These are phyloP conservation scores for Conomelus anceps DNA, from an alignment of 2,888 invertebrate genomes.

Conservation along the genomic window DNA sequence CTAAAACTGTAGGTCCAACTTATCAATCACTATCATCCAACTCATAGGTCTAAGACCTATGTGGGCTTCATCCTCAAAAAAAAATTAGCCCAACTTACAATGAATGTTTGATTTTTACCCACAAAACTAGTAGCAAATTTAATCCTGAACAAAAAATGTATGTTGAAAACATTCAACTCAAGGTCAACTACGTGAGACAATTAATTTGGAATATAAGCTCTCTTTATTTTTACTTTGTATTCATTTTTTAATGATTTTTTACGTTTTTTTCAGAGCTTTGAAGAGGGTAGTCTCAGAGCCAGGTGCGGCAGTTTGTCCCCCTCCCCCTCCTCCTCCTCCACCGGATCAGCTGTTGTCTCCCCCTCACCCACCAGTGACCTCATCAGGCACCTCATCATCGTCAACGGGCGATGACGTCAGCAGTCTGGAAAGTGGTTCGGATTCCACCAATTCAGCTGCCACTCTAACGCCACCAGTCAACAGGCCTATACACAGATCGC, in stretches of 20 bases:
- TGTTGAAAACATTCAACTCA: not conserved
- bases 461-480: not conserved
- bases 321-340: constrained; percentile 66
- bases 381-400: not conserved
- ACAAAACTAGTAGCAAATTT: not conserved
- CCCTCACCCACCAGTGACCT: constrained; percentile 2
- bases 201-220: not conserved
- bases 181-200: not conserved
- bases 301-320: constrained; percentile 47
- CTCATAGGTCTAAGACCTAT: no score
- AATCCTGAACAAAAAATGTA: not conserved
- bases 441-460: not conserved
- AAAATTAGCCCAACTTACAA: no score
- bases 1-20: no score
- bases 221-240: not conserved
- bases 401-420: not conserved
- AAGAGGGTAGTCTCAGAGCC: constrained; percentile 55
- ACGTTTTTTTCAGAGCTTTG: constrained; percentile 39
- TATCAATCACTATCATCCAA: no score
- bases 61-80: no score
- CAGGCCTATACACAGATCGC: not conserved
- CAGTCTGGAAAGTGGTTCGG: not conserved
- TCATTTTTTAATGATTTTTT: not conserved
- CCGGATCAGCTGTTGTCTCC: constrained; percentile 19
- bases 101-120: no score